These are phyloP conservation scores for Minunthozetes semirufus DNA, from an alignment of 2,888 invertebrate genomes.

Conservation along the genomic window DNA sequence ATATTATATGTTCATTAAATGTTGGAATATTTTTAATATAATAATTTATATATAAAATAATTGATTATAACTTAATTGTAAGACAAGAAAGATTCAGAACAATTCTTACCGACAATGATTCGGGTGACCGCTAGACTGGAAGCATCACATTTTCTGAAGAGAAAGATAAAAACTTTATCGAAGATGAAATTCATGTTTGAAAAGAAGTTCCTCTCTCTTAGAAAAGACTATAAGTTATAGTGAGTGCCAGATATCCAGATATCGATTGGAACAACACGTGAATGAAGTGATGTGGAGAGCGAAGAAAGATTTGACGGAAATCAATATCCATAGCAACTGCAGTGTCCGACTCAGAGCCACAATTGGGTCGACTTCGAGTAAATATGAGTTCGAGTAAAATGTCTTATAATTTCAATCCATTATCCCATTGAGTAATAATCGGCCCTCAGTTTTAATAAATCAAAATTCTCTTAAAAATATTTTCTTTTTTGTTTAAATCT, in stretches of 20 bases:
- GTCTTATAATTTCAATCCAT: slow-evolving; percentile 19
- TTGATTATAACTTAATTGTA: no score
- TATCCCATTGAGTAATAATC: background rate
- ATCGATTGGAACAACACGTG: slow-evolving; percentile 25
- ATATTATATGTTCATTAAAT: no score
- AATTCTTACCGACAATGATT: slow-evolving; percentile 74
- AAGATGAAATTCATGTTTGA: background rate
- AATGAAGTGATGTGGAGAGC: background rate
- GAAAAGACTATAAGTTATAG: background rate
- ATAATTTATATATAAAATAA: no score
- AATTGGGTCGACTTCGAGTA: background rate
- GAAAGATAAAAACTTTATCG: background rate
- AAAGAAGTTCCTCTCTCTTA: no score
- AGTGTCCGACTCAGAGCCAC: background rate
- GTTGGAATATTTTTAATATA: no score
- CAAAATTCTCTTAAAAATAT: background rate
- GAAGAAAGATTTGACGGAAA: slow-evolving; percentile 15
- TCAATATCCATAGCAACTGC: slow-evolving; percentile 25
- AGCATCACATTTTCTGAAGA: slow-evolving; percentile 35
- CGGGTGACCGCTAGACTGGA: slow-evolving; percentile 61
- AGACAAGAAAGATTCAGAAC: no score
- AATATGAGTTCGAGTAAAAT: background rate
- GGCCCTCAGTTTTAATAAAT: background rate
- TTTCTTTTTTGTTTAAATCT: background rate
- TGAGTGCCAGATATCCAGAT: background rate